phyloP scores from a whole-genome alignment of 2,888 invertebrate genomes.

The Synergus itoensis region DNA sequence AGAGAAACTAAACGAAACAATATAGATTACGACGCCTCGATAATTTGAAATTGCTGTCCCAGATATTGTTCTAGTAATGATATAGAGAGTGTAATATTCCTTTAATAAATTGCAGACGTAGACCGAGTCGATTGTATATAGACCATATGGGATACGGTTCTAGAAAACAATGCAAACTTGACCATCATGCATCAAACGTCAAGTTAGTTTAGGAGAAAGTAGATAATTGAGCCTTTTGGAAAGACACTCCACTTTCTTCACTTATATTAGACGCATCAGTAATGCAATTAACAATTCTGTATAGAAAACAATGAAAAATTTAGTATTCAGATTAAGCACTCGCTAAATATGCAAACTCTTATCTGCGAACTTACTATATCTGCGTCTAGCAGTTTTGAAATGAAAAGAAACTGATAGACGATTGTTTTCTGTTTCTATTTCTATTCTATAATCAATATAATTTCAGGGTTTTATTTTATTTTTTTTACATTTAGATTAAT shows the following conservation, averaged over 20 bases:
- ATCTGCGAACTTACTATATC: no score
- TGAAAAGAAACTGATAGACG: no score
- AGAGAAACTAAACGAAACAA: neutral
- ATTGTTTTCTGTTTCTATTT: no score
- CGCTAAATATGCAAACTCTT: neutral
- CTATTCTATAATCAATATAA: no score
- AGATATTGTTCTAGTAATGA: neutral
- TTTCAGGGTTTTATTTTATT: no score
- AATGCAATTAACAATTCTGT: slow-evolving; percentile 13
- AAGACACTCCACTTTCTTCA: slow-evolving; percentile 27
- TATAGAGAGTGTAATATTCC: neutral
- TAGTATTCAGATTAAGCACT: neutral
- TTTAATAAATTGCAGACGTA: slow-evolving; percentile 2
- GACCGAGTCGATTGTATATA: slow-evolving; percentile 12
- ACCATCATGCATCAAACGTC: slow-evolving; percentile 5
- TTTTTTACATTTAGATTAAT: no score
- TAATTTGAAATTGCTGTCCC: neutral
- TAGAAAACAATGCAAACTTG: neutral
- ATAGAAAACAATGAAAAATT: neutral
- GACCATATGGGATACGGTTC: neutral
- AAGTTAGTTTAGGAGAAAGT: slow-evolving; percentile 12
- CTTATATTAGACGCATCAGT: slow-evolving; percentile 18
- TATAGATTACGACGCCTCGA: neutral
- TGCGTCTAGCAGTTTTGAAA: no score
- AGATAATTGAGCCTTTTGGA: slow-evolving; percentile 27